Evolutionary conservation across 2,113 vertebrate species (phyloP).

Genomic region (Empidonax traillii): DNA sequence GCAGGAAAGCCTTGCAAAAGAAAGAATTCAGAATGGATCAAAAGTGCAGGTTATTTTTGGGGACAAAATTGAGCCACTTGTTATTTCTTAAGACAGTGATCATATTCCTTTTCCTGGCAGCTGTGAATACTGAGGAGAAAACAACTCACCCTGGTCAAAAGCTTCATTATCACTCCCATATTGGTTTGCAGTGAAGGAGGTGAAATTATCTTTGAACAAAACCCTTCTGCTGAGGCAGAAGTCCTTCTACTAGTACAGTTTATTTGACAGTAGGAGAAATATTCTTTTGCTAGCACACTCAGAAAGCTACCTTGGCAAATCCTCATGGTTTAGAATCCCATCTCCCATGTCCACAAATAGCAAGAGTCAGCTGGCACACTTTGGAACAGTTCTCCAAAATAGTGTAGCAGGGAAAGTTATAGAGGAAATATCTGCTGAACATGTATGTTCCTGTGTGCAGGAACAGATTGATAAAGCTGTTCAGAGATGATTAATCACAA

Average conservation of each 20-base stretch:
- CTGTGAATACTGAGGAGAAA: not conserved
- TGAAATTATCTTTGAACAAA: not conserved
- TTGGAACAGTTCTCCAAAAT: constrained; percentile 24
- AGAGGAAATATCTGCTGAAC: constrained; percentile 3
- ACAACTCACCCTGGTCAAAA: not conserved
- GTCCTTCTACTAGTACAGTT: not conserved
- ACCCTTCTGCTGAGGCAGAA: not conserved
- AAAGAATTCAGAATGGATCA: not conserved
- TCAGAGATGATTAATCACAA: not conserved
- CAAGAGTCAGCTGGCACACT: constrained; percentile 18
- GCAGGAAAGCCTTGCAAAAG: constrained; percentile 1
- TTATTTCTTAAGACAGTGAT: not conserved
- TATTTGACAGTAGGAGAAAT: constrained; percentile 26
- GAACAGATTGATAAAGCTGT: constrained; percentile 21
- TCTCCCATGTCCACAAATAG: constrained; percentile 57
- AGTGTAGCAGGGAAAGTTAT: not conserved
- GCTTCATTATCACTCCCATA: not conserved
- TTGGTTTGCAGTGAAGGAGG: not conserved
- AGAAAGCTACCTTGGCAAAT: constrained; percentile 36
- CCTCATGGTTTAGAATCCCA: constrained; percentile 6
- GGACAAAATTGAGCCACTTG: not conserved
- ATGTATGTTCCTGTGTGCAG: not conserved
- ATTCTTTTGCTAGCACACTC: constrained; percentile 17
- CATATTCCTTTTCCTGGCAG: not conserved
- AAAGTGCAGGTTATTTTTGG: not conserved